These are phyloP conservation scores for Festucalex cinctus DNA, from an alignment of 2,113 vertebrate genomes.

Conservation along the genomic window DNA sequence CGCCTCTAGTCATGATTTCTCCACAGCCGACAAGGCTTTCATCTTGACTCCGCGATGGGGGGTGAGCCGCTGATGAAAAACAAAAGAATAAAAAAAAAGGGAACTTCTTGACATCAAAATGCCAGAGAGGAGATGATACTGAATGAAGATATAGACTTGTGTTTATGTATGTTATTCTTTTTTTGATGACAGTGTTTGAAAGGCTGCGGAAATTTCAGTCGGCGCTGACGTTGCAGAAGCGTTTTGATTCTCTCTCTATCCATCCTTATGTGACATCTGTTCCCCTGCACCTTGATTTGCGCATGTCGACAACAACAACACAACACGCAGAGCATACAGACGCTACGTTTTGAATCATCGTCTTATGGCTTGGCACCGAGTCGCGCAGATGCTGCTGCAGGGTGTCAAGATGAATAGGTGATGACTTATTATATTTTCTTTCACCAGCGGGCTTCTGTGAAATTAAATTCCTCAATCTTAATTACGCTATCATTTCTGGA, in stretches of 20 bases:
- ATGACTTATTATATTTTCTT: slow-evolving; percentile 30
- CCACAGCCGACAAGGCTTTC: slow-evolving; percentile 38
- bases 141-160: slow-evolving; percentile 14
- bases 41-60: slow-evolving; percentile 33
- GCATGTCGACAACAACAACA: slow-evolving; percentile 7
- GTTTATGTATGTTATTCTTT: slow-evolving; percentile 5
- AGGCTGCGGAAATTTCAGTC: slow-evolving; percentile 17
- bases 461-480: slow-evolving; percentile 50
- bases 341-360: slow-evolving; percentile 14
- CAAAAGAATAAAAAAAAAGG: neutral
- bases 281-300: slow-evolving; percentile 23
- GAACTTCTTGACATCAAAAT: slow-evolving; percentile 27
- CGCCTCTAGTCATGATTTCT: slow-evolving; percentile 30
- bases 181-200: slow-evolving; percentile 11
- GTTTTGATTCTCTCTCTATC: slow-evolving; percentile 9
- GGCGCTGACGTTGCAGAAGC: slow-evolving; percentile 46
- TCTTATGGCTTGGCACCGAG: slow-evolving; percentile 12
- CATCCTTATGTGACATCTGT: slow-evolving; percentile 22
- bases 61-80: slow-evolving; percentile 25
- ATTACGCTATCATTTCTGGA: slow-evolving; percentile 42
- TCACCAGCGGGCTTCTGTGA: slow-evolving; percentile 31
- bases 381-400: slow-evolving; percentile 23
- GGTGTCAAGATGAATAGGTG: slow-evolving; percentile 33
- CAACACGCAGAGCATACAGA: slow-evolving; percentile 2
- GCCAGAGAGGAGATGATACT: neutral